These are phyloP conservation scores for Chymomyza caudatula DNA, from an alignment of 2,888 invertebrate species.

Conservation along the genomic window DNA sequence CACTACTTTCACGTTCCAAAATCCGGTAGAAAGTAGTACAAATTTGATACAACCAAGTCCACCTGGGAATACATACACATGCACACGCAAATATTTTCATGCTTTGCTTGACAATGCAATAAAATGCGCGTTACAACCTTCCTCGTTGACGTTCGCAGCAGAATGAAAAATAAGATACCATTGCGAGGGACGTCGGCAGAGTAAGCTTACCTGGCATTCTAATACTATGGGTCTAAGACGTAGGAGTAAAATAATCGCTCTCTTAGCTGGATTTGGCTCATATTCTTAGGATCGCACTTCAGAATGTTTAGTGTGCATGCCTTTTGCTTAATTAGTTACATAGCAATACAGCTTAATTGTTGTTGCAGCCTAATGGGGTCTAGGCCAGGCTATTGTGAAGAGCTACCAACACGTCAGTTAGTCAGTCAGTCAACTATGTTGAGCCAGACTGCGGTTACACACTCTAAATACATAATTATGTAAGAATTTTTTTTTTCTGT, in stretches of 20 bases:
- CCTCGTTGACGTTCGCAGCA: too few species aligned
- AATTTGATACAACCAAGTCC: too few species aligned
- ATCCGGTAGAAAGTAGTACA: too few species aligned
- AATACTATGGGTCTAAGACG: too few species aligned
- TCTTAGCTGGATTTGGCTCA: constrained; percentile 23
- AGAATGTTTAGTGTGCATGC: constrained; percentile 10
- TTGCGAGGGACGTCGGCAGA: too few species aligned
- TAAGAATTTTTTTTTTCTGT: constrained; percentile 31
- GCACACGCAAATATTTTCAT: too few species aligned
- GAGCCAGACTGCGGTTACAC: constrained; percentile 45
- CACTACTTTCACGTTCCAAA: too few species aligned
- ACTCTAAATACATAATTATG: constrained; percentile 51
- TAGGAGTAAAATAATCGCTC: not conserved
- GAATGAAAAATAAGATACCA: too few species aligned
- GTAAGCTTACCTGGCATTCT: too few species aligned
- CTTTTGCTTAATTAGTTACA: constrained; percentile 49
- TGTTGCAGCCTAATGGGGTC: not conserved
- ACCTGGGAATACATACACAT: too few species aligned
- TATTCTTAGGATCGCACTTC: constrained; percentile 7
- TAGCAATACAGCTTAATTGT: constrained; percentile 50
- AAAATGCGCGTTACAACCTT: too few species aligned
- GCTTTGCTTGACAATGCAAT: too few species aligned
- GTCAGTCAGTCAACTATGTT: constrained; percentile 1
- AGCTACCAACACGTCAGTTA: not conserved
- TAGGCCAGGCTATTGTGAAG: not conserved